Conservation (phyloP, 2,113 vertebrate genomes). For the Myiozetetes cayanensis region DNA sequence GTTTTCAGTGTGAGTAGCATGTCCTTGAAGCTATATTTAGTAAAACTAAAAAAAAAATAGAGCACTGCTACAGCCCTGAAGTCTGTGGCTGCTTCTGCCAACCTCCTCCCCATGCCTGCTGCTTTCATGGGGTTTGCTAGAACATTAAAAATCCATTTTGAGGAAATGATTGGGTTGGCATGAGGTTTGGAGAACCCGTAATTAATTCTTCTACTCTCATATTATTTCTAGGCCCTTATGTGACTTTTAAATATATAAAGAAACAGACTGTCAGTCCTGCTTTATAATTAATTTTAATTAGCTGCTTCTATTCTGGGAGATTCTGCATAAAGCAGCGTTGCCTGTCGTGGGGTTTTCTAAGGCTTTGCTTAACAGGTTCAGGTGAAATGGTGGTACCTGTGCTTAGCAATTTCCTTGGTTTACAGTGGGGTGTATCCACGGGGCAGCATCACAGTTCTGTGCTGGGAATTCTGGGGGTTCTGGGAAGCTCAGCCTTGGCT, state of each 20-base stretch:
- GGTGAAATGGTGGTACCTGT: not conserved
- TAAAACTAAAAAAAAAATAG: not conserved
- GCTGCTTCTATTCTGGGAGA: conserved; percentile 8
- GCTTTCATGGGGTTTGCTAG: not conserved
- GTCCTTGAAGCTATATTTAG: not conserved
- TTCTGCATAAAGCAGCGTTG: not conserved
- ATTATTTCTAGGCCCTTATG: not conserved
- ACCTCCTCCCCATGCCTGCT: not conserved
- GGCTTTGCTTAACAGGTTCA: not conserved
- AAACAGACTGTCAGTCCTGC: not conserved
- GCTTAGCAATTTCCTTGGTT: not conserved
- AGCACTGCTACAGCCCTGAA: not conserved
- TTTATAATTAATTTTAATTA: conserved; percentile 35
- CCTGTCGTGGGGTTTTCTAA: not conserved
- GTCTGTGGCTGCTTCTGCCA: not conserved
- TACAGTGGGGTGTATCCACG: not conserved
- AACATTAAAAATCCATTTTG: not conserved
- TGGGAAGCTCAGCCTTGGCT: not conserved
- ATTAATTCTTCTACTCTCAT: not conserved
- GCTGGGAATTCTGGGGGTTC: not conserved
- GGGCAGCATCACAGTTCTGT: not conserved
- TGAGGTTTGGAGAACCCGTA: not conserved
- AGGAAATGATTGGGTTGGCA: not conserved
- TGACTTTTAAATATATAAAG: not conserved
- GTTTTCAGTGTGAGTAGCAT: not conserved